Evolutionary conservation across 2,888 invertebrate species (phyloP).

Genomic region (Fabriciana adippe): DNA sequence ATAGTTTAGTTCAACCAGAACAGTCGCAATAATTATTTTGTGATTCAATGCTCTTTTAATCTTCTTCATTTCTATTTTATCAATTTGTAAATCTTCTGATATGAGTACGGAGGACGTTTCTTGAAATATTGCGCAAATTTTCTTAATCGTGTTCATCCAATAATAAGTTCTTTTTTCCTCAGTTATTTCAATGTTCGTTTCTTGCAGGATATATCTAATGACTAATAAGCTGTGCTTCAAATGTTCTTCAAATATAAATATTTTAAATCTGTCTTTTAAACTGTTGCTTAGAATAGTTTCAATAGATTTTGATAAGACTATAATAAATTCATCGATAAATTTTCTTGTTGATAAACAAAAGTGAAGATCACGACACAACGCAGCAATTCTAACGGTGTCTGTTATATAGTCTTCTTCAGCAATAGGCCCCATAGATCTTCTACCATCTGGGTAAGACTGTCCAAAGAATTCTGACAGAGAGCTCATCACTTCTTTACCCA

Average conservation of each 20-base stretch:
- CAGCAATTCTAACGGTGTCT: constrained; percentile 49
- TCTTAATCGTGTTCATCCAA: constrained; percentile 60
- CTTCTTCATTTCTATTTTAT: constrained; percentile 41
- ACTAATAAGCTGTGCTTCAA: constrained; percentile 48
- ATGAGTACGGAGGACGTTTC: constrained; percentile 48
- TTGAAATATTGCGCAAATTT: constrained; percentile 57
- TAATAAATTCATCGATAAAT: constrained; percentile 58
- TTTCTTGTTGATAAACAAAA: constrained; percentile 52
- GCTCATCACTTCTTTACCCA: constrained; percentile 64
- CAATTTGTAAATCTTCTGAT: constrained; percentile 45
- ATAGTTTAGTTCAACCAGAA: constrained; percentile 55
- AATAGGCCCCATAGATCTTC: constrained; percentile 45
- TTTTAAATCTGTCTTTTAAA: constrained; percentile 34
- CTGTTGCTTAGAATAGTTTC: constrained; percentile 48
- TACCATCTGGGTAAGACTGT: constrained; percentile 31
- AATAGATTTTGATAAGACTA: constrained; percentile 49
- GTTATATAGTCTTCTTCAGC: constrained; percentile 46
- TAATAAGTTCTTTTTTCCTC: constrained; percentile 46
- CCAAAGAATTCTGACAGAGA: constrained; percentile 51
- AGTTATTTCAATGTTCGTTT: constrained; percentile 44
- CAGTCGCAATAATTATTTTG: constrained; percentile 48
- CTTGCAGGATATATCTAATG: constrained; percentile 50
- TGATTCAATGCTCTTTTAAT: constrained; percentile 36
- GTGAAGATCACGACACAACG: constrained; percentile 53
- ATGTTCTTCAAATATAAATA: constrained; percentile 20